Base-by-base conservation (phyloP, 2,888 invertebrate genomes). In the Platycheirus rosarum region DNA sequence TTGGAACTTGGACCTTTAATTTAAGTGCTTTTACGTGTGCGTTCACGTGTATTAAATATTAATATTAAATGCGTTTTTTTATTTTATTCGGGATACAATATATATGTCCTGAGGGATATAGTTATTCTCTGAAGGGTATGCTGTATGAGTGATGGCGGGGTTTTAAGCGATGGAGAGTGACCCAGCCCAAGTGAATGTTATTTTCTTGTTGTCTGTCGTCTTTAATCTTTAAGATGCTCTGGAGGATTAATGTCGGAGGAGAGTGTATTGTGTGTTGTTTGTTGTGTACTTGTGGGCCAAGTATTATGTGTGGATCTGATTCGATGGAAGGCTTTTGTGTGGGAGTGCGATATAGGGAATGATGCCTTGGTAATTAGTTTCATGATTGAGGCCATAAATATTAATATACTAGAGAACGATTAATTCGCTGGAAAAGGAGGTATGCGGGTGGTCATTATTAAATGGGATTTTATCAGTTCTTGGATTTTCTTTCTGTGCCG, bases 11-110 rank as follows among this genome's bases (percentile, higher is more conserved):
- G 70, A 71, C 76, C 76, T 76, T 82, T 77, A 77, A 73, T 82
- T 77, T 82, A 82, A 82, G 82, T 82, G 82, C 82, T 77, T 82
- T 76, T 82, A 82, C 82, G 82, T 82, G 82, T 80, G 80, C 76
- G 65, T 76, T 66, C 66, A 70, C 76, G 76, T 79, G 75, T 40
- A 71, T 80, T 76, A 80, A 80, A 76, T 80, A 80, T 80, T 80
- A 80, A 80, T 80, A 71, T 66, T 16, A 76, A 65, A 65, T 42
- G 14, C 8, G 6, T 51, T 13, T 60, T 60, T 44, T 57, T 44
- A 71, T 65, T 68, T 42, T 49, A n/a, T 13, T 7, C 57, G 37
- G 53, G 69, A 44, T 55, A 69, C 65, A n/a, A n/a, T 75, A 48
- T 70, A 29, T 69, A 26, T 46, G 29, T 37, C 8, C 13, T 48